A percentile compares a stretch with the other conserved stretches of the same genome.
Conservation (phyloP, 2,797 vertebrate genomes). For the Pempheris klunzingeri region DNA sequence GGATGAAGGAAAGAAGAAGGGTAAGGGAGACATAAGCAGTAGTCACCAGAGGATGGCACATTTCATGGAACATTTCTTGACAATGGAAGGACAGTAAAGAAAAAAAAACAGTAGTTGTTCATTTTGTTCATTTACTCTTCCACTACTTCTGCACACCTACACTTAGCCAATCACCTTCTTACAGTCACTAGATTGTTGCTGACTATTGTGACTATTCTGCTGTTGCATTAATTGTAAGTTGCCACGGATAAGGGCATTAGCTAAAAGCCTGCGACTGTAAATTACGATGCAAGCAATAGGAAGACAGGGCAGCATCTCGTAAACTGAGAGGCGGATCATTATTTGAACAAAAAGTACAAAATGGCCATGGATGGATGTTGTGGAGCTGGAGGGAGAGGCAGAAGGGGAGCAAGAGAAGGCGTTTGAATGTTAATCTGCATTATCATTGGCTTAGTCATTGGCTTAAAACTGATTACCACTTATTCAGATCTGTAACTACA, state of each 20-base stretch:
- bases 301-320: conserved; percentile 10
- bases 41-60: background rate
- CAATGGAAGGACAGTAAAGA: background rate
- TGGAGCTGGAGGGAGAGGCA: background rate
- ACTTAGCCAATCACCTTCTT: background rate
- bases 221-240: conserved; percentile 18
- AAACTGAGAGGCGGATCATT: conserved; percentile 1
- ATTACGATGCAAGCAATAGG: conserved; percentile 34
- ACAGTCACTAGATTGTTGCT: conserved; percentile 12
- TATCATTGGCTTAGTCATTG: conserved; percentile 10
- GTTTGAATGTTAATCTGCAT: background rate
- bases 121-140: background rate
- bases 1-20: conserved; percentile 6
- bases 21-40: background rate
- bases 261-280: conserved; percentile 58
- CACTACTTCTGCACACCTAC: too few relatives aligned
- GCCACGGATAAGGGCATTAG: conserved; percentile 36
- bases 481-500: conserved; percentile 13
- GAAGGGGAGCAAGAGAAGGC: background rate
- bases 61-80: background rate
- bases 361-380: background rate
- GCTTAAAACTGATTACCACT: conserved; percentile 12
- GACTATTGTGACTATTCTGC: conserved; percentile 15
- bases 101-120: background rate
- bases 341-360: conserved; percentile 31